Percentiles rank a stretch among this genome's conserved stretches.
Conservation (phyloP, 1,140 invertebrate species). For the Hormaphis cornu region DNA sequence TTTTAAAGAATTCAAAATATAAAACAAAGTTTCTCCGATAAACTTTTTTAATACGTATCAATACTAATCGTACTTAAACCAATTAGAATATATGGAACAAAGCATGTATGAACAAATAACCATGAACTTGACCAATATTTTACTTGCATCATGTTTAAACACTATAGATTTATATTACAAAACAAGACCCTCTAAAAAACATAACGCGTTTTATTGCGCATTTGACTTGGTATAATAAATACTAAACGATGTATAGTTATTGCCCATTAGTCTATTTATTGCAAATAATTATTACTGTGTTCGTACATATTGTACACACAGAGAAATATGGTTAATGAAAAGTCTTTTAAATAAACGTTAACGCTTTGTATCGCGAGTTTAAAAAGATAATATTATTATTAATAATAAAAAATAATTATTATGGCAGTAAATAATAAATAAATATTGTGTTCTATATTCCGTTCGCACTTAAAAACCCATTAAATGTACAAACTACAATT, state of each 20-base stretch:
- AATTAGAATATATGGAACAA: too few species aligned
- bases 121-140: too few species aligned
- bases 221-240: constrained; percentile 17
- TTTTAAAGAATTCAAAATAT: too few species aligned
- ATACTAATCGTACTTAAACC: too few species aligned
- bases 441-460: background rate
- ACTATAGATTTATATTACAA: background rate
- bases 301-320: background rate
- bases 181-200: background rate
- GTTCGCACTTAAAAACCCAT: background rate
- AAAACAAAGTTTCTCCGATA: too few species aligned
- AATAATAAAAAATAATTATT: background rate
- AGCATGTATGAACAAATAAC: too few species aligned
- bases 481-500: background rate
- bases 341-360: too few species aligned
- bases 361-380: background rate
- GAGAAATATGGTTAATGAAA: background rate
- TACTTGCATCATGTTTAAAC: too few species aligned
- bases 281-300: constrained; percentile 6
- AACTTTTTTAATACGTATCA: too few species aligned
- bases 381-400: background rate
- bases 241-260: constrained; percentile 10
- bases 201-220: constrained; percentile 9
- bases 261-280: constrained; percentile 16
- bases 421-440: background rate